These are phyloP conservation scores for Linnaemya vulpina DNA, from an alignment of 2,888 invertebrate species.

Conservation along the genomic window DNA sequence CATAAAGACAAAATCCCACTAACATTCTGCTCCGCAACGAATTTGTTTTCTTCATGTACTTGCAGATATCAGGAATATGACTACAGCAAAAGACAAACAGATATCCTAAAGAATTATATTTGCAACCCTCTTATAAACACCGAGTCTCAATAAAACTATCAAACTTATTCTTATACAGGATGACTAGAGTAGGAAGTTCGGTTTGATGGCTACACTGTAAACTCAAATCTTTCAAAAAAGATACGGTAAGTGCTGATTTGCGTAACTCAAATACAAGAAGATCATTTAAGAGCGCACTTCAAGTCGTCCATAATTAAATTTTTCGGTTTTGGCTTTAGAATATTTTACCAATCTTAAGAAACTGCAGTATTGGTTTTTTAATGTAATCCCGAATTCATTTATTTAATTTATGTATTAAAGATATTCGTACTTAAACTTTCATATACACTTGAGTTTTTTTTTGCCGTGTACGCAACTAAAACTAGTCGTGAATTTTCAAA, in stretches of 20 bases:
- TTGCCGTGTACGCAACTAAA: not conserved
- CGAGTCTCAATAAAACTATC: conserved; percentile 44
- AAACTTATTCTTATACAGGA: conserved; percentile 56
- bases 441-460: too few species aligned
- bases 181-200: conserved; percentile 6
- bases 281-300: too few species aligned
- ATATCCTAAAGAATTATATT: not conserved
- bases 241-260: too few species aligned
- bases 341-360: too few species aligned
- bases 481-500: conserved; percentile 5
- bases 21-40: not conserved
- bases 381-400: too few species aligned
- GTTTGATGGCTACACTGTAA: conserved; percentile 7
- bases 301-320: too few species aligned
- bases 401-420: too few species aligned
- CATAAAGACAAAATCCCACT: not conserved
- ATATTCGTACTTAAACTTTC: too few species aligned
- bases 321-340: too few species aligned
- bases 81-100: not conserved
- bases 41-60: not conserved
- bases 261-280: too few species aligned
- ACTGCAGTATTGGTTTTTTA: too few species aligned
- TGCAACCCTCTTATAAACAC: conserved; percentile 39
- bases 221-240: too few species aligned
- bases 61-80: conserved; percentile 5